A percentile compares a stretch with the other conserved stretches of the same genome.
These are phyloP conservation scores for Lysandra coridon DNA, from an alignment of 2,888 invertebrate species.

Conservation along the genomic window DNA sequence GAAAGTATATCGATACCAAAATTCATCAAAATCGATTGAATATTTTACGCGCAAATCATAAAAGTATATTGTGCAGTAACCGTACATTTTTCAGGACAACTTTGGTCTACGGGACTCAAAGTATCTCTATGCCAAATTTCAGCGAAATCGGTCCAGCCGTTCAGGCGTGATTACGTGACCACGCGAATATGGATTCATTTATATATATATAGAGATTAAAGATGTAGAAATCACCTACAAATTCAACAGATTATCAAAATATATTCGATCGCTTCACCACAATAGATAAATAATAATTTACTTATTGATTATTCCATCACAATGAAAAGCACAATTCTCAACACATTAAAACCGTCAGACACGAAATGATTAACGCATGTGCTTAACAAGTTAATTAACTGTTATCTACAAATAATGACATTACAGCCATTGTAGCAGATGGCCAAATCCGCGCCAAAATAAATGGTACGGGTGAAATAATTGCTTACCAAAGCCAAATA, in stretches of 20 bases:
- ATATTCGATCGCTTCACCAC: background rate
- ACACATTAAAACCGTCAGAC: background rate
- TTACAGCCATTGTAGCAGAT: slow-evolving; percentile 1
- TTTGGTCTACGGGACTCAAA: too few relatives aligned
- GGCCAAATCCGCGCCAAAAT: slow-evolving; percentile 4
- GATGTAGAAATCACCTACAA: too few relatives aligned
- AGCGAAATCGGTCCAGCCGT: too few relatives aligned
- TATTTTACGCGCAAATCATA: too few relatives aligned
- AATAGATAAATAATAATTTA: background rate
- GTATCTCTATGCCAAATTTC: too few relatives aligned
- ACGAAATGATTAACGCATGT: background rate
- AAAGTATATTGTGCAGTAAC: too few relatives aligned
- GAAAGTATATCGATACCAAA: too few relatives aligned
- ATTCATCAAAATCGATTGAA: too few relatives aligned
- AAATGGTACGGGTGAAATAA: background rate
- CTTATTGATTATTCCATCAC: background rate
- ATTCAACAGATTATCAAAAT: background rate
- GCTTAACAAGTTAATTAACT: slow-evolving; percentile 9
- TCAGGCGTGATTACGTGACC: too few relatives aligned
- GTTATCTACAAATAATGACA: slow-evolving; percentile 17
- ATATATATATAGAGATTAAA: too few relatives aligned
- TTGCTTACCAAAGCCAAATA: background rate
- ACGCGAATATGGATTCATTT: too few relatives aligned
- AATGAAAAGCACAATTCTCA: slow-evolving; percentile 16
- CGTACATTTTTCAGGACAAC: too few relatives aligned